Evolutionary conservation across 2,888 invertebrate genomes (phyloP).

Genomic region (Drosophila prostipennis): DNA sequence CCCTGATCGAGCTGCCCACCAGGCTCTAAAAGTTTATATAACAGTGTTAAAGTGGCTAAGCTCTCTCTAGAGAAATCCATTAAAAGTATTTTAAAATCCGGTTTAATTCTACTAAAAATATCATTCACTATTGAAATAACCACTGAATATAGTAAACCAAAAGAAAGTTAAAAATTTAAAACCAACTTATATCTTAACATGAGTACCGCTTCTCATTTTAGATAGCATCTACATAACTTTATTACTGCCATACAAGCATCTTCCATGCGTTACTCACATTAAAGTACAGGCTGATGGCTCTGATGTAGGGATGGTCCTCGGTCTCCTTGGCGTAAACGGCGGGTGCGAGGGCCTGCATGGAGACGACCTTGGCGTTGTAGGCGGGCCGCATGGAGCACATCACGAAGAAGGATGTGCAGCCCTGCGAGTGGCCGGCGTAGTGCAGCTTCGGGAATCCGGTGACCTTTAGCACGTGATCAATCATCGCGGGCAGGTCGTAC

Average conservation of each 20-base stretch:
- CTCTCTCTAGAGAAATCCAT: too few relatives aligned
- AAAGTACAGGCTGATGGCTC: constrained; percentile 81
- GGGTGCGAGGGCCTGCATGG: constrained; percentile 89
- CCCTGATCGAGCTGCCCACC: constrained; percentile 81
- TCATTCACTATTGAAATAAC: too few relatives aligned
- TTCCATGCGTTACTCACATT: constrained; percentile 67
- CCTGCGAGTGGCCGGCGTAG: constrained; percentile 89
- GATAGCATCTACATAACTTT: too few relatives aligned
- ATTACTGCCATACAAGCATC: too few relatives aligned
- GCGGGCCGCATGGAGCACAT: constrained; percentile 87
- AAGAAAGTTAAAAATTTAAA: too few relatives aligned
- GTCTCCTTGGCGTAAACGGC: constrained; percentile 86
- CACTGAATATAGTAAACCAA: too few relatives aligned
- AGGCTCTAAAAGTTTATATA: constrained; percentile 64
- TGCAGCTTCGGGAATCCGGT: constrained; percentile 85
- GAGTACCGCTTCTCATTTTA: too few relatives aligned
- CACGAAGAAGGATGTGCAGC: constrained; percentile 89
- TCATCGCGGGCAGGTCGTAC: constrained; percentile 92
- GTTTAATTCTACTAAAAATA: too few relatives aligned
- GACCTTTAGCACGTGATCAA: constrained; percentile 87
- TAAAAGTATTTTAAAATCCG: too few relatives aligned
- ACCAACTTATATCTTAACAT: not conserved
- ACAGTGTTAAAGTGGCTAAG: too few relatives aligned
- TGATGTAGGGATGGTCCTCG: constrained; percentile 81
- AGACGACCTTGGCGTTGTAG: constrained; percentile 88